Conservation (phyloP, 2,797 vertebrate species). For the Cossypha polioptera region DNA sequence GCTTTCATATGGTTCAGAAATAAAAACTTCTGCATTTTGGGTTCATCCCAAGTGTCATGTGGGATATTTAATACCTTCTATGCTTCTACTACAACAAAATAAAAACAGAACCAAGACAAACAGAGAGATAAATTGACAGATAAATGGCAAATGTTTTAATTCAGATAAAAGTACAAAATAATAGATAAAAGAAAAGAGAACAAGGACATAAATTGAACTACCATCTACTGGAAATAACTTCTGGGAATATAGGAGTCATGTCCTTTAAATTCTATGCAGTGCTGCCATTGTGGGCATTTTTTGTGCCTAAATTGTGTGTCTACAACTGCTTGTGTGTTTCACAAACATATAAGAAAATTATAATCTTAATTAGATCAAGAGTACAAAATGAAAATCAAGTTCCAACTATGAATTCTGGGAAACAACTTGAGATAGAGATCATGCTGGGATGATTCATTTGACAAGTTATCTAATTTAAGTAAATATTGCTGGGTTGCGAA, state of each 20-base stretch:
- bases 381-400: background rate
- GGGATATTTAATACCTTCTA: background rate
- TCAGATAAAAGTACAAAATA: background rate
- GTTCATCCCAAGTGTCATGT: background rate
- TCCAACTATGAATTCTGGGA: background rate
- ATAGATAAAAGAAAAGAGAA: background rate
- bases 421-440: constrained; percentile 21
- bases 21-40: background rate
- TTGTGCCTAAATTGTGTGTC: background rate
- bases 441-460: constrained; percentile 20
- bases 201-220: background rate
- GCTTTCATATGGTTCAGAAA: background rate
- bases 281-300: background rate
- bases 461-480: constrained; percentile 25
- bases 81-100: background rate
- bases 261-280: background rate
- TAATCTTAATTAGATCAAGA: constrained; percentile 39
- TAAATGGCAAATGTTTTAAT: background rate
- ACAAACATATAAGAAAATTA: background rate
- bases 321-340: background rate
- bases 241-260: background rate
- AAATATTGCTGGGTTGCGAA: constrained; percentile 28
- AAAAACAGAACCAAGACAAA: background rate
- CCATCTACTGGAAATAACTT: background rate
- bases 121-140: background rate